Conservation (phyloP, 2,888 invertebrate species). For the Machimus rusticus region DNA sequence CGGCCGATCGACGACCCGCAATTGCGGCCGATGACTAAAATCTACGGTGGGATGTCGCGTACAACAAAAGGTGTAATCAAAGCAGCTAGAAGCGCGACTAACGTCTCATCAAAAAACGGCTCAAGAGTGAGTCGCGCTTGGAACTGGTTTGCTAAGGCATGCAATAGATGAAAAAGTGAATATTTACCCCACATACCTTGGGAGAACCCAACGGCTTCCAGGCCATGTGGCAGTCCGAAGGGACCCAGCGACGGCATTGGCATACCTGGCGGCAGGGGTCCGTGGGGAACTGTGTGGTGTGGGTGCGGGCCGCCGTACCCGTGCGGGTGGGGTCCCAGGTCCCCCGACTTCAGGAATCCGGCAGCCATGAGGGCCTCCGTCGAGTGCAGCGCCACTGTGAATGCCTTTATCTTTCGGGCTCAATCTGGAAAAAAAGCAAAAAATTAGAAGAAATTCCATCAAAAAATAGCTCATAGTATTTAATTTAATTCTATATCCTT, state of each 20-base stretch:
- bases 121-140: neutral
- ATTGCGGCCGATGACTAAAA: neutral
- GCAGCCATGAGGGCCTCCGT: conserved; percentile 64
- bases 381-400: conserved; percentile 63
- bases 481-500: neutral
- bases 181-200: conserved; percentile 66
- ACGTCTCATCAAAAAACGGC: neutral
- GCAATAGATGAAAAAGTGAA: conserved; percentile 50
- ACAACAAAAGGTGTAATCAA: neutral
- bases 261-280: conserved; percentile 63
- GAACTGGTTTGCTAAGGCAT: neutral
- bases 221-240: conserved; percentile 63
- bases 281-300: conserved; percentile 62
- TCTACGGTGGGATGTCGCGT: neutral
- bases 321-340: conserved; percentile 63
- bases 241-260: conserved; percentile 63
- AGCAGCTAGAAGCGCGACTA: neutral
- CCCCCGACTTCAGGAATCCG: conserved; percentile 62
- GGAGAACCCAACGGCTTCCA: conserved; percentile 64
- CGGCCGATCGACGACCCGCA: neutral
- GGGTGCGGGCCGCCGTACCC: conserved; percentile 63
- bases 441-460: neutral
- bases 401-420: conserved; percentile 52
- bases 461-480: neutral
- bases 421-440: neutral